Conservation (phyloP, 1,140 invertebrate species). For the Drosophila chauvacae region DNA sequence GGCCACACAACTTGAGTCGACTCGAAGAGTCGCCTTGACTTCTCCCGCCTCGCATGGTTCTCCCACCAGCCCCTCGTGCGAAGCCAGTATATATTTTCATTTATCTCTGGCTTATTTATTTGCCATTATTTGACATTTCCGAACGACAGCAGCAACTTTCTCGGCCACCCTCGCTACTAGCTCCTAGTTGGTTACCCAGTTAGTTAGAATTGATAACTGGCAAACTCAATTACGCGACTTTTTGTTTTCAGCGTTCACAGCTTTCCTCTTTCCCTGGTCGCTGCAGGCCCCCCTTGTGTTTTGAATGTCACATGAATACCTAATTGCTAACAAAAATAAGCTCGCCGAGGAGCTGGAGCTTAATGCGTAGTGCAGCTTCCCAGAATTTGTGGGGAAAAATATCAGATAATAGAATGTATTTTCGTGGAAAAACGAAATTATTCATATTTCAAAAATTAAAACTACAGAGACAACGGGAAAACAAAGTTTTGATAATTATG, state of each 20-base stretch:
- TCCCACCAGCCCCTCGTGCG: neutral
- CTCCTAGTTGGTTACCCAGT: constrained; percentile 24
- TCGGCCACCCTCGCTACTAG: constrained; percentile 2
- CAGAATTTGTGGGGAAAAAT: too few species aligned
- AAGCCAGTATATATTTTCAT: constrained; percentile 35
- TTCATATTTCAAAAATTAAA: neutral
- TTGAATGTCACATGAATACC: constrained; percentile 31
- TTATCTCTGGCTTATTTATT: constrained; percentile 51
- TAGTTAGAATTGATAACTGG: constrained; percentile 45
- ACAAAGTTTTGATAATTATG: constrained; percentile 8
- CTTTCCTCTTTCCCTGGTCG: constrained; percentile 4
- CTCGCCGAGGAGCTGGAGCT: neutral
- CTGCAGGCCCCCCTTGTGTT: constrained; percentile 1
- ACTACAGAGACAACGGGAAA: neutral
- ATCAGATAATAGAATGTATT: neutral
- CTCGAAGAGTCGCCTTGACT: constrained; percentile 33
- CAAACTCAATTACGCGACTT: constrained; percentile 68
- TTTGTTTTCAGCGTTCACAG: constrained; percentile 26
- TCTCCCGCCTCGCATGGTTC: constrained; percentile 3
- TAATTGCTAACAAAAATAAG: constrained; percentile 23
- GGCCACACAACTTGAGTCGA: constrained; percentile 68
- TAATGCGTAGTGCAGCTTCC: neutral
- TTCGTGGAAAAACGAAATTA: constrained; percentile 1
- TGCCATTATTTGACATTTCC: constrained; percentile 55
- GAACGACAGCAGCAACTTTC: constrained; percentile 37